These are phyloP conservation scores for Coronaproctus castanopsis DNA, from an alignment of 2,888 invertebrate genomes.

Conservation along the genomic window DNA sequence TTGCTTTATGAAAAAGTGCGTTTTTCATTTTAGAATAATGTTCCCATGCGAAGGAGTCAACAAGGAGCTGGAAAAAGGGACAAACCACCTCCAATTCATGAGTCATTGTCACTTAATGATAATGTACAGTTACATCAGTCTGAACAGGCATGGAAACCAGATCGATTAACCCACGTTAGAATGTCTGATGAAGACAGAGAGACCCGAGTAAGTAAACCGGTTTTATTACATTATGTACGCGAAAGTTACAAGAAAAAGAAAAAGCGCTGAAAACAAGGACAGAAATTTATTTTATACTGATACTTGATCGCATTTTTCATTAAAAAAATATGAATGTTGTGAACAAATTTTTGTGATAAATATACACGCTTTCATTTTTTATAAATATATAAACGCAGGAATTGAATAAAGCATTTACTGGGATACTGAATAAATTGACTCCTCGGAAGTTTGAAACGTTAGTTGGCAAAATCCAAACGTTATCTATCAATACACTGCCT, in stretches of 20 bases:
- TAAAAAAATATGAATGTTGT: background rate
- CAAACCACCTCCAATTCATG: conserved; percentile 39
- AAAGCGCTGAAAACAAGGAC: background rate
- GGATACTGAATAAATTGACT: conserved; percentile 81
- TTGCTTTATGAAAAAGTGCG: too few species aligned
- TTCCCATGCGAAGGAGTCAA: conserved; percentile 28
- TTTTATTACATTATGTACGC: too few species aligned
- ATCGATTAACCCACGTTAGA: conserved; percentile 31
- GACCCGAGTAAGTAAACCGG: conserved; percentile 28
- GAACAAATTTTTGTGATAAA: background rate
- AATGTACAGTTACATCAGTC: conserved; percentile 68
- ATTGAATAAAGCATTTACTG: conserved; percentile 58
- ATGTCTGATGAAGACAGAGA: conserved; percentile 30
- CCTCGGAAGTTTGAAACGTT: conserved; percentile 80
- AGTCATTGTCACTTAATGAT: conserved; percentile 48
- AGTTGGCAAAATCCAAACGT: conserved; percentile 48
- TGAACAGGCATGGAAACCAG: conserved; percentile 82
- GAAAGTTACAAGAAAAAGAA: too few species aligned
- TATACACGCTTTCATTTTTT: conserved; percentile 5
- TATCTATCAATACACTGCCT: conserved; percentile 58
- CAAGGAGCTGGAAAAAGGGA: conserved; percentile 26
- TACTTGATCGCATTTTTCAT: background rate
- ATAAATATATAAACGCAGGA: too few species aligned
- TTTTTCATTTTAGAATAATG: background rate
- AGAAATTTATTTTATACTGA: background rate